phyloP scores from a whole-genome alignment of 2,113 vertebrate species.

The Otus sunia region DNA sequence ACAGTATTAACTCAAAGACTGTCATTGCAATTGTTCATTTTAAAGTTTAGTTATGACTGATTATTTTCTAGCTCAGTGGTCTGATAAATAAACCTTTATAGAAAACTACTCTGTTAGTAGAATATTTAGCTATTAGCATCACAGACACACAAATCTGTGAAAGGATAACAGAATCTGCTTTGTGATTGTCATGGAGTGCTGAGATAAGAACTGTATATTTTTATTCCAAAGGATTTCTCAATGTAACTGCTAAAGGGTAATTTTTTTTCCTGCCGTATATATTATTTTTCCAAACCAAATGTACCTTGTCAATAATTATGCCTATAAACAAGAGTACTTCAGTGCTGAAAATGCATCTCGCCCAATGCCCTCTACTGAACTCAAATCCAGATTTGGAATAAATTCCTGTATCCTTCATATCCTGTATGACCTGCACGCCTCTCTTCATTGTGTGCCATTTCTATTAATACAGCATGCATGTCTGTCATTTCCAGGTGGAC shows the following conservation, averaged over 20 bases:
- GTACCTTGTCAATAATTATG: background rate
- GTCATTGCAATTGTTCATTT: background rate
- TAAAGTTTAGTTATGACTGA: background rate
- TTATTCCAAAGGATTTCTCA: background rate
- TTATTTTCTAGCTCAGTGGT: constrained; percentile 35
- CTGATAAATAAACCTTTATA: constrained; percentile 19
- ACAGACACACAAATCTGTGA: background rate
- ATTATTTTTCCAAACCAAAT: background rate
- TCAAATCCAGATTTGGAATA: background rate
- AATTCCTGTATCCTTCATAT: background rate
- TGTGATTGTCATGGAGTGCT: background rate
- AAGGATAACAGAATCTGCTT: background rate
- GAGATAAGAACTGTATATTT: background rate
- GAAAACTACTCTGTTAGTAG: background rate
- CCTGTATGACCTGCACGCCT: rapidly evolving
- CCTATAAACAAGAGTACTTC: background rate
- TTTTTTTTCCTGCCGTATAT: rapidly evolving
- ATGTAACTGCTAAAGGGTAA: background rate
- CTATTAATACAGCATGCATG: no score
- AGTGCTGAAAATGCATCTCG: background rate
- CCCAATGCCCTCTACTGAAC: background rate
- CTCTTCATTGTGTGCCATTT: background rate
- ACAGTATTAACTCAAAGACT: background rate
- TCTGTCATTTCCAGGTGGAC: background rate
- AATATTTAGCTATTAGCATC: background rate